Conservation (phyloP, 2,113 vertebrate genomes). For the Istiophorus platypterus region DNA sequence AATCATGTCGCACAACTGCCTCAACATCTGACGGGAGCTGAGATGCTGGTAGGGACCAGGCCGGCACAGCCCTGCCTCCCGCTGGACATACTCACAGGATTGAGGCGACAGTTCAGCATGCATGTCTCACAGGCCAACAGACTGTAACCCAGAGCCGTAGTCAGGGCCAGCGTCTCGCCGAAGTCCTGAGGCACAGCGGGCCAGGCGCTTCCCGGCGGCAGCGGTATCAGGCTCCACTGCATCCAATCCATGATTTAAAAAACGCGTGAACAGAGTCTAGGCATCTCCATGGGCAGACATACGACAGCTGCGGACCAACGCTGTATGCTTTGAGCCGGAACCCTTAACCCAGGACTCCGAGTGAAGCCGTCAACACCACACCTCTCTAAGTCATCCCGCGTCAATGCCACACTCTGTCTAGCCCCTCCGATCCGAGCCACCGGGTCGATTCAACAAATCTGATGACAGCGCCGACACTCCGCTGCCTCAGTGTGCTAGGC, state of each 20-base stretch:
- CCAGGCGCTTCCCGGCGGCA: conserved; percentile 22
- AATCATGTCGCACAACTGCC: not conserved
- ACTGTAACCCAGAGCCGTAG: conserved; percentile 72
- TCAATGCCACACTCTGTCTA: conserved; percentile 45
- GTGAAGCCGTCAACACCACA: not conserved
- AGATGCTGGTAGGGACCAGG: not conserved
- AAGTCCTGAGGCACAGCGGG: conserved; percentile 49
- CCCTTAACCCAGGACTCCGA: not conserved
- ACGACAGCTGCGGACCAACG: not conserved
- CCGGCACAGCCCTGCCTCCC: not conserved
- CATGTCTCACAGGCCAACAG: conserved; percentile 73
- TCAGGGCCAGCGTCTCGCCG: conserved; percentile 68
- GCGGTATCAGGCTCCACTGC: conserved; percentile 54
- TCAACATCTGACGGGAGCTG: not conserved
- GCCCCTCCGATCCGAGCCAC: conserved; percentile 31
- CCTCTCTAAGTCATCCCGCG: conserved; percentile 1
- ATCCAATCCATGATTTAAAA: conserved; percentile 69
- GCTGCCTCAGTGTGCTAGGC: conserved; percentile 48
- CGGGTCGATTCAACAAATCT: conserved; percentile 63
- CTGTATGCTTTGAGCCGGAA: not conserved
- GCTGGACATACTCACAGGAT: conserved; percentile 75
- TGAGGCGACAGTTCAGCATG: conserved; percentile 63
- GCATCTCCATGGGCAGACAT: conserved; percentile 20
- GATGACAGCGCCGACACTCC: conserved; percentile 48
- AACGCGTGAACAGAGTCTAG: conserved; percentile 8